Conservation (phyloP, 92 coral and sea anemone genomes). For the Parazoanthus atlanticus region DNA sequence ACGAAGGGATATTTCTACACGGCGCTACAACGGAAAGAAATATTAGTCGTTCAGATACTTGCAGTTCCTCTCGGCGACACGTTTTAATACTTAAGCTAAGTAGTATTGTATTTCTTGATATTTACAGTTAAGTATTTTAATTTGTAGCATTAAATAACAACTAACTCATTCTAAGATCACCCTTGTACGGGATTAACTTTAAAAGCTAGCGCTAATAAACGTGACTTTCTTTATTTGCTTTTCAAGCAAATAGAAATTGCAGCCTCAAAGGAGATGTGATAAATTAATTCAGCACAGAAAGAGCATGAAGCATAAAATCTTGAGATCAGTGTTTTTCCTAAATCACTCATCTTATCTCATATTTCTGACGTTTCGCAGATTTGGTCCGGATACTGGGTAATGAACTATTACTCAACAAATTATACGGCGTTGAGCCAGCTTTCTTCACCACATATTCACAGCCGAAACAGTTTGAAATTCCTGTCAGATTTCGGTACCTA, state of each 20-base stretch:
- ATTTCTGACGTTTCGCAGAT: neutral
- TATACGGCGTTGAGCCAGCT: neutral
- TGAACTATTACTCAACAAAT: neutral
- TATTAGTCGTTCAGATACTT: neutral
- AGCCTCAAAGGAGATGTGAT: neutral
- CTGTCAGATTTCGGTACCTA: neutral
- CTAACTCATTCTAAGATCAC: neutral
- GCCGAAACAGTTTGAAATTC: neutral
- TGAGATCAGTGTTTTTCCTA: neutral
- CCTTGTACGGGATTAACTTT: neutral
- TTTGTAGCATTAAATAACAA: neutral
- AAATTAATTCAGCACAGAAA: neutral
- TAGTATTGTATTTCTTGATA: no score
- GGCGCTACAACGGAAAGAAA: conserved; percentile 8
- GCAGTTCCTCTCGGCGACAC: neutral
- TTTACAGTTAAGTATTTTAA: no score
- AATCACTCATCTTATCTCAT: no score
- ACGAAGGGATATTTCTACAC: neutral
- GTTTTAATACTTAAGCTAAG: neutral
- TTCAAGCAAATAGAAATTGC: neutral
- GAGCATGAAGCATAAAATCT: neutral
- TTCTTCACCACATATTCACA: neutral
- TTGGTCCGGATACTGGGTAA: neutral
- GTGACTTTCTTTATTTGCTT: neutral
- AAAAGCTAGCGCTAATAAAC: neutral